Percentiles rank a stretch among this genome's conserved stretches.
These are phyloP conservation scores for Drosophila anomelani DNA, from an alignment of 2,888 invertebrate species.

Conservation along the genomic window DNA sequence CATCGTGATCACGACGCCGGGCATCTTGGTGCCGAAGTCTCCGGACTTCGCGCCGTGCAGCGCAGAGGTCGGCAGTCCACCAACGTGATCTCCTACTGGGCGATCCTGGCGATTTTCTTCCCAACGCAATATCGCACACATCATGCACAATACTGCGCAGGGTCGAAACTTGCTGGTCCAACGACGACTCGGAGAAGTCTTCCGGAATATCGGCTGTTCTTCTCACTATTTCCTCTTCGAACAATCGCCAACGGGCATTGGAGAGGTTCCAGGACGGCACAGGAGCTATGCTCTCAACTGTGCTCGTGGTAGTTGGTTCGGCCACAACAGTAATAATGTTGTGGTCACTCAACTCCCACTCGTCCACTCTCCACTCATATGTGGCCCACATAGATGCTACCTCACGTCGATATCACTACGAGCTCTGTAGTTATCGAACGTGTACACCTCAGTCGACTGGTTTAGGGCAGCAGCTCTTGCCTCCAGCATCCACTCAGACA, in stretches of 20 bases:
- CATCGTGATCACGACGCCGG: too few relatives aligned
- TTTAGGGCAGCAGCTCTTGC: too few relatives aligned
- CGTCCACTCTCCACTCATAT: constrained; percentile 29
- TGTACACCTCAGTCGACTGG: too few relatives aligned
- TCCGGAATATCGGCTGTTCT: constrained; percentile 1
- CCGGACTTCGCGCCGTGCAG: constrained; percentile 14
- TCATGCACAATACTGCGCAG: too few relatives aligned
- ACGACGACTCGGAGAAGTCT: too few relatives aligned
- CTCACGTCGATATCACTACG: too few relatives aligned
- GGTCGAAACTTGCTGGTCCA: too few relatives aligned
- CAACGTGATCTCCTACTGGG: constrained; percentile 9
- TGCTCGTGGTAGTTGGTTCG: background rate
- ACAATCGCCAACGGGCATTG: constrained; percentile 20
- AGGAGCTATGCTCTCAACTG: constrained; percentile 13
- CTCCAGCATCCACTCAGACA: too few relatives aligned
- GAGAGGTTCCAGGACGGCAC: constrained; percentile 18
- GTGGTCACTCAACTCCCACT: constrained; percentile 37
- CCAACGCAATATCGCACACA: constrained; percentile 17
- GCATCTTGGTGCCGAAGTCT: background rate
- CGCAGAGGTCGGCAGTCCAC: constrained; percentile 25
- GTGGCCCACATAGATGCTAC: constrained; percentile 21
- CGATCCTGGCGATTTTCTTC: constrained; percentile 11
- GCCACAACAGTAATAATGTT: constrained; percentile 17
- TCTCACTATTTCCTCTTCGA: constrained; percentile 12
- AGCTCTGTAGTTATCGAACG: too few relatives aligned